Evolutionary conservation across 2,888 invertebrate species (phyloP).

Genomic region (Archips crataeganus): DNA sequence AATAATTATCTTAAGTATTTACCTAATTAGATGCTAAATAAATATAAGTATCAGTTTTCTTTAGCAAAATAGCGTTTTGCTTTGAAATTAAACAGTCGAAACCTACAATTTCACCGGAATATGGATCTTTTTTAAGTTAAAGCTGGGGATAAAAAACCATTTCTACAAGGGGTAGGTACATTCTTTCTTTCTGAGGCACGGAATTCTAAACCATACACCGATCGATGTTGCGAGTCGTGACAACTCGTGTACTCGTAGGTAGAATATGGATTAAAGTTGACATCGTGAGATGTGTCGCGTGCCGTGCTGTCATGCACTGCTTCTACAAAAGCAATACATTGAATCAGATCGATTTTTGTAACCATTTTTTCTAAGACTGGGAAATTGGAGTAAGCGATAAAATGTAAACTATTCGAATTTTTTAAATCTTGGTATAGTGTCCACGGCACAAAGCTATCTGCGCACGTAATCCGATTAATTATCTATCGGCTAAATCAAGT

Average conservation of each 20-base stretch:
- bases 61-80: no score
- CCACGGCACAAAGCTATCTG: no score
- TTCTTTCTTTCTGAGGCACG: background rate
- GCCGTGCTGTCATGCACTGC: background rate
- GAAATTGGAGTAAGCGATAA: background rate
- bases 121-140: no score
- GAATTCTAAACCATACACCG: background rate
- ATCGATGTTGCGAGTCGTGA: background rate
- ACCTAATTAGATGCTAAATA: no score
- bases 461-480: no score
- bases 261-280: slow-evolving; percentile 1
- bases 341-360: background rate
- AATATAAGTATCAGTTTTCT: no score
- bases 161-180: no score
- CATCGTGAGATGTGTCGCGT: slow-evolving; percentile 1
- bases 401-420: background rate
- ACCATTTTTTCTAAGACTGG: background rate
- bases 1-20: no score
- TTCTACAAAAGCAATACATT: background rate
- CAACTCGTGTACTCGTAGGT: slow-evolving; percentile 4
- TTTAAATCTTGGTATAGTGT: no score
- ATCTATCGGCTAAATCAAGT: background rate
- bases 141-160: no score
- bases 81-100: no score
- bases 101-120: no score